Percentiles rank a stretch among this genome's conserved stretches.
These are phyloP conservation scores for Bolborhynchus lineola DNA, from an alignment of 2,113 vertebrate genomes.

Conservation along the genomic window DNA sequence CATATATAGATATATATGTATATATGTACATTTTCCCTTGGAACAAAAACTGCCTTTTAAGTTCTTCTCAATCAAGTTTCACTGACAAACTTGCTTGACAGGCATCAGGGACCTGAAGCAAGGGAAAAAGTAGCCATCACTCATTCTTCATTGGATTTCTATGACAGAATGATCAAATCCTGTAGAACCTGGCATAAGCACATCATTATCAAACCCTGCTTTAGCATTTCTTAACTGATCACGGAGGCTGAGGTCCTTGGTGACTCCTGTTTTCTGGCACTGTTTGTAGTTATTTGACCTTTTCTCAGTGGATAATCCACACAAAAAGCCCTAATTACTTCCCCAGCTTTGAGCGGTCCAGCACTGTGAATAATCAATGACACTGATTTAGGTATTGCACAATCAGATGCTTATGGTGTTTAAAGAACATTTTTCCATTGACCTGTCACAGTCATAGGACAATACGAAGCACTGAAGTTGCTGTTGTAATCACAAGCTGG, in stretches of 20 bases:
- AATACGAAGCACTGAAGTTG: constrained; percentile 74
- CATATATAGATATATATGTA: not conserved
- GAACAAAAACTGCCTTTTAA: constrained; percentile 69
- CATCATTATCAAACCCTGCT: constrained; percentile 84
- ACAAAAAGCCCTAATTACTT: constrained; percentile 99
- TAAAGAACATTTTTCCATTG: constrained; percentile 86
- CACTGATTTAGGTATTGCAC: constrained; percentile 91
- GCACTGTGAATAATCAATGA: constrained; percentile 94
- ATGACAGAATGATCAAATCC: constrained; percentile 85
- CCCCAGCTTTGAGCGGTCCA: constrained; percentile 87
- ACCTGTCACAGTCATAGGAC: constrained; percentile 80
- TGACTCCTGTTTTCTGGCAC: constrained; percentile 84
- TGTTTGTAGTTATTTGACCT: constrained; percentile 96
- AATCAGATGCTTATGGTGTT: constrained; percentile 85
- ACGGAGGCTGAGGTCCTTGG: constrained; percentile 78
- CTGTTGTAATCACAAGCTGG: constrained; percentile 79
- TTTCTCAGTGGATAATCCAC: constrained; percentile 97
- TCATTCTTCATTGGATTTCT: constrained; percentile 86
- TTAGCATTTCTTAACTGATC: constrained; percentile 84
- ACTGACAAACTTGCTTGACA: constrained; percentile 81
- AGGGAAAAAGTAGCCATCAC: constrained; percentile 81
- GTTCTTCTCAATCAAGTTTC: constrained; percentile 79
- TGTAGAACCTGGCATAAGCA: constrained; percentile 82
- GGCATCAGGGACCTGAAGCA: constrained; percentile 77
- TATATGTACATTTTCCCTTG: constrained; percentile 49